phyloP scores from a whole-genome alignment of 2,113 vertebrate genomes.

The Bujurquina vittata region DNA sequence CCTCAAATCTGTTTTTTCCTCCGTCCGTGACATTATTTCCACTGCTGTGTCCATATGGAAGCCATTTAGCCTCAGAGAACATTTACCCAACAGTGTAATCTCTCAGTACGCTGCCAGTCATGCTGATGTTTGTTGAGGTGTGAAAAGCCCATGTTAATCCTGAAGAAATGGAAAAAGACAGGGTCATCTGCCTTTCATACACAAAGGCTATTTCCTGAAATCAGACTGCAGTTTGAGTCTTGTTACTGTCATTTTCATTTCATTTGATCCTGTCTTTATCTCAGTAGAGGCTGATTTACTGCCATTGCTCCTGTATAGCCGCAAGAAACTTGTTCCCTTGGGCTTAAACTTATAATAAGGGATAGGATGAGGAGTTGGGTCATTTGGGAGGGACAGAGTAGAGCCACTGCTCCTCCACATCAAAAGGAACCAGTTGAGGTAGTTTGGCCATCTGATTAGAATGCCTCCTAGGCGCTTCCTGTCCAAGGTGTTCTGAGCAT shows the following conservation, averaged over 20 bases:
- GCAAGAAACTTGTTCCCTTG: not conserved
- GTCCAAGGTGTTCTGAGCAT: no score
- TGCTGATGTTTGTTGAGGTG: slow-evolving; percentile 28
- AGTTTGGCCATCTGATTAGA: no score
- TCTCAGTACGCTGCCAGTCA: slow-evolving; percentile 7
- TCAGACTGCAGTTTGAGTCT: not conserved
- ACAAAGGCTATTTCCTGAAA: not conserved
- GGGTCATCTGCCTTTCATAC: slow-evolving; percentile 8
- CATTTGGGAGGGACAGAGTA: no score
- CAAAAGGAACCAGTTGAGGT: no score
- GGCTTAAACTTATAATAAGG: not conserved
- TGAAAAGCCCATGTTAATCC: slow-evolving; percentile 44
- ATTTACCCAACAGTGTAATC: not conserved
- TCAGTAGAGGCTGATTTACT: not conserved
- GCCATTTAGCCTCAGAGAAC: not conserved
- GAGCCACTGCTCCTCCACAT: no score
- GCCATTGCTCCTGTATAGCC: not conserved
- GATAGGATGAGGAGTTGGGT: no score
- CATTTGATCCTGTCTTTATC: not conserved
- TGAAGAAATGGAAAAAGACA: slow-evolving; percentile 31
- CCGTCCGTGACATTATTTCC: slow-evolving; percentile 21
- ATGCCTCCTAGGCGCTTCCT: no score
- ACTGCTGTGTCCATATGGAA: slow-evolving; percentile 38
- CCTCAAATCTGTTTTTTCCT: slow-evolving; percentile 21
- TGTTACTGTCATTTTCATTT: not conserved